Evolutionary conservation across 2,888 invertebrate species (phyloP), one percentile per base, ranked within the genome.

Genomic region (Rhagophthalmus giganteus): DNA sequence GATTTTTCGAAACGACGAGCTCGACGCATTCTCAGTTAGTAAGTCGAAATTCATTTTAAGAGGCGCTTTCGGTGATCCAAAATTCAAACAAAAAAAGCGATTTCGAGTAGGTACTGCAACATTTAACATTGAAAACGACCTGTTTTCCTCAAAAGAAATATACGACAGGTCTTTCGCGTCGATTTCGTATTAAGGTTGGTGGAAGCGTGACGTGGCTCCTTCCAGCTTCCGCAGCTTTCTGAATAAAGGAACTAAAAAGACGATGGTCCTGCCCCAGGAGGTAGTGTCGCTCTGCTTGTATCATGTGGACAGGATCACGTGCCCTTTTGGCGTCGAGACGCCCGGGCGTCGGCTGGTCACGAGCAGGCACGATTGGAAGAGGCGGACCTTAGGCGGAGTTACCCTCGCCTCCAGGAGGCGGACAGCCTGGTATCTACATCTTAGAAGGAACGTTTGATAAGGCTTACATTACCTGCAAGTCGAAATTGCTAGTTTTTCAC

Each of bases 251-350:
- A 46, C 45, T 26, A 41, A 52, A 52, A 52, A 52, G 51, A 35
- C 30, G 39, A 33, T 40, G 54, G 59, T 53, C 65, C 64, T 41
- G 62, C 66, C 65, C 65, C 61, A 61, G 66, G 65, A 66, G 63
- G 64, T 63, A 60, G 63, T 64, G 54, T 53, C 55, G 44, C 48
- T 55, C 50, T 57, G 65, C 61, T 62, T 57, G 62, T 20, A 50
- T 64, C 68, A 68, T 68, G 68, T 69, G 67, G 65, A 54, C 58
- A 44, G 54, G 64, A 64, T 71, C 71, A 72, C 71, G 72, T 72
- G 72, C 55, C 61, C 64, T 62, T 62, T 65, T 61, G 65, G 67
- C 68, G 66, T 63, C 68, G 66, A 60, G 66, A 61, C 65, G 68
- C 64, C 65, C 67, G 63, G 61, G 57, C 65, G 63, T 55, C 62